Conservation (phyloP, 2,888 invertebrate species). For the Julus scanicus region DNA sequence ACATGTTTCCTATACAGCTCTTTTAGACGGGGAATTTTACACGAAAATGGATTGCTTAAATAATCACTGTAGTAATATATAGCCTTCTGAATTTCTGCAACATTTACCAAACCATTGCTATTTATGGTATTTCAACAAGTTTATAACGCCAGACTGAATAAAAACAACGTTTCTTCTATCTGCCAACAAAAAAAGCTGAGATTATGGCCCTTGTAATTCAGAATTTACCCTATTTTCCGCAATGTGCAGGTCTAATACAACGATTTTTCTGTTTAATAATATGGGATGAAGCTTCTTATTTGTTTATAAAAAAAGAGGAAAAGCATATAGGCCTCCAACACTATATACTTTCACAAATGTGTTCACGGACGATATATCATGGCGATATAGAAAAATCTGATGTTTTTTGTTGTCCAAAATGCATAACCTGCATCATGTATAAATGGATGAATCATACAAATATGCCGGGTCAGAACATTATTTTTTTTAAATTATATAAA, state of each 20-base stretch:
- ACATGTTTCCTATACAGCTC: neutral
- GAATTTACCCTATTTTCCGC: neutral
- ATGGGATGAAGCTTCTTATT: neutral
- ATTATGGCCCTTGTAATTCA: neutral
- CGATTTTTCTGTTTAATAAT: neutral
- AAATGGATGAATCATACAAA: too few relatives aligned
- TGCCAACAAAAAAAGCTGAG: neutral
- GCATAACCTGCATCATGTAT: too few relatives aligned
- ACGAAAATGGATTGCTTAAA: neutral
- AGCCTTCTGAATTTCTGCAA: conserved; percentile 4
- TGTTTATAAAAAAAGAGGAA: neutral
- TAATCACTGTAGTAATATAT: neutral
- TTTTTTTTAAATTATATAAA: too few relatives aligned
- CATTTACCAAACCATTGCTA: conserved; percentile 4
- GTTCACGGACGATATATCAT: neutral
- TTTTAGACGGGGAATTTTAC: neutral
- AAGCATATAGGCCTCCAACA: neutral
- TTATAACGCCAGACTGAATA: neutral
- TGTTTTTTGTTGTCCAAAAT: too few relatives aligned
- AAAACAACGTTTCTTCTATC: neutral
- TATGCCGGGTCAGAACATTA: too few relatives aligned
- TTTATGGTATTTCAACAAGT: conserved; percentile 8
- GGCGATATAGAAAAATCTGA: neutral
- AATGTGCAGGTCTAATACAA: neutral
- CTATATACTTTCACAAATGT: neutral